phyloP scores from a whole-genome alignment of 35 echinoderm and acorn worm genomes.

The Lytechinus pictus region DNA sequence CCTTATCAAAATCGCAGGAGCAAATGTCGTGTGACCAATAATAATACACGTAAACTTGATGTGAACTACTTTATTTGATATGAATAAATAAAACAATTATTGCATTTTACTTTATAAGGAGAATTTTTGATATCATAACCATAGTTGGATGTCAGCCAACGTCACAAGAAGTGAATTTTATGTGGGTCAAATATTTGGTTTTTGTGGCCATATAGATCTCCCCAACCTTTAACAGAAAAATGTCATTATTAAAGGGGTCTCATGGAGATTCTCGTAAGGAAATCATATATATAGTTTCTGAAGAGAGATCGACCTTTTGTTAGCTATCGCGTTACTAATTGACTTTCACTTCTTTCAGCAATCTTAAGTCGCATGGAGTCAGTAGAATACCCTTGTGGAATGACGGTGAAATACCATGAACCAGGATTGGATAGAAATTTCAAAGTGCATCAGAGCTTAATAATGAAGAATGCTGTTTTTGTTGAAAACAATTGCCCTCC shows the following conservation, averaged over 20 bases:
- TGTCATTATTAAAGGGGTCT: background rate
- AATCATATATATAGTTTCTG: background rate
- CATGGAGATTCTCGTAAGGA: background rate
- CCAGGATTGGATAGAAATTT: background rate
- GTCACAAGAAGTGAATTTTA: too few relatives aligned
- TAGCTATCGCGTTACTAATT: background rate
- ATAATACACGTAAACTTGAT: too few relatives aligned
- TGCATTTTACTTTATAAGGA: too few relatives aligned
- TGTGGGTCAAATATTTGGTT: too few relatives aligned
- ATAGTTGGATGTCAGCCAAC: too few relatives aligned
- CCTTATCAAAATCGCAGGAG: too few relatives aligned
- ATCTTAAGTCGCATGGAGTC: background rate
- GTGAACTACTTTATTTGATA: too few relatives aligned
- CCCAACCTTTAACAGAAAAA: background rate
- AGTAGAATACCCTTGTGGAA: background rate
- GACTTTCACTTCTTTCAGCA: background rate
- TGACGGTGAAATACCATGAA: background rate
- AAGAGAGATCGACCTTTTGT: background rate
- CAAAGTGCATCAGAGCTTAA: background rate
- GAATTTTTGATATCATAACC: too few relatives aligned
- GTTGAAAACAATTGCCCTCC: background rate
- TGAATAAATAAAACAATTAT: too few relatives aligned
- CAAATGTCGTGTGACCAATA: too few relatives aligned
- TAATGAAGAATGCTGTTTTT: background rate
- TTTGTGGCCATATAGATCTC: too few relatives aligned